These are phyloP conservation scores for Raphicerus campestris DNA, from an alignment of 2,113 vertebrate species.

Conservation along the genomic window DNA sequence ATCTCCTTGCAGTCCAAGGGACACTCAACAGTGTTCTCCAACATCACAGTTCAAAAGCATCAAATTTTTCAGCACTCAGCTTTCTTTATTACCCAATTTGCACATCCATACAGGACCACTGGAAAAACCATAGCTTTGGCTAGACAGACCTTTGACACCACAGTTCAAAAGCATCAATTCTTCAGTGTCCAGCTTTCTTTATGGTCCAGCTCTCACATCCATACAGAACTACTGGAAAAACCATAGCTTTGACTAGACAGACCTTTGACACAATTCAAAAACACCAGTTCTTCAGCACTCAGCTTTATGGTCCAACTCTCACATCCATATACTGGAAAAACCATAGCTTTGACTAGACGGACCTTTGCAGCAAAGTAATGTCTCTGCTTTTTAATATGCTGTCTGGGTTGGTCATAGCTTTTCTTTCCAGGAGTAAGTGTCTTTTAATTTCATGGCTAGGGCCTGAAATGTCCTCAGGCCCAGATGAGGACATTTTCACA, in stretches of 20 bases:
- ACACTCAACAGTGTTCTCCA: neutral
- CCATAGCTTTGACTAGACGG: neutral
- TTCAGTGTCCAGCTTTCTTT: too few species aligned
- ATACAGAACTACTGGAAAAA: too few species aligned
- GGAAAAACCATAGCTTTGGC: too few species aligned
- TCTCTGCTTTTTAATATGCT: neutral
- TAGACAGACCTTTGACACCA: too few species aligned
- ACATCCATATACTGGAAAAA: neutral
- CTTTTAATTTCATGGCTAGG: neutral
- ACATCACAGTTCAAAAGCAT: neutral
- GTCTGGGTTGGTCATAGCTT: neutral
- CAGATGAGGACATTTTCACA: neutral
- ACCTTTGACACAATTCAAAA: neutral
- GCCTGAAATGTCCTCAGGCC: too few species aligned
- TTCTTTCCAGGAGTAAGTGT: neutral
- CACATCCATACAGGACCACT: neutral
- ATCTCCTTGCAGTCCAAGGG: neutral
- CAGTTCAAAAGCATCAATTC: too few species aligned
- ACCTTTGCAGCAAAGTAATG: neutral
- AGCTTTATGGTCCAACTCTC: neutral
- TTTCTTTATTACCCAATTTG: neutral
- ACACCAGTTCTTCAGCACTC: too few species aligned
- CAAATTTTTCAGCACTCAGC: neutral
- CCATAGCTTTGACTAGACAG: too few species aligned
- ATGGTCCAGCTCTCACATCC: too few species aligned